phyloP scores from a whole-genome alignment of 2,888 invertebrate genomes.

The Pteria penguin region DNA sequence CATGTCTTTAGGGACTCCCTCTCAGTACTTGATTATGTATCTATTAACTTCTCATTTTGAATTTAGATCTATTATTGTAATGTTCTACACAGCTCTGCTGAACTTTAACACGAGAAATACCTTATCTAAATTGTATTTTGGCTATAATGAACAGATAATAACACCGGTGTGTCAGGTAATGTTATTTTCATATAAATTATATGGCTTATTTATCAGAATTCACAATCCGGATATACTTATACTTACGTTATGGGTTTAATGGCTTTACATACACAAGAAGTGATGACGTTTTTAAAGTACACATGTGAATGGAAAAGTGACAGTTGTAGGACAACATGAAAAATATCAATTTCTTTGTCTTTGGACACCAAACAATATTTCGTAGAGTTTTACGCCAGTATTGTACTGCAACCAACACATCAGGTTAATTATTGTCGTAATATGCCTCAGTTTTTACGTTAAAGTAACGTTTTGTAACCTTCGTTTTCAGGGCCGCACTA shows the following conservation, averaged over 20 bases:
- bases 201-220: no score
- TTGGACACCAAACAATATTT: not conserved
- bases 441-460: conserved; percentile 1
- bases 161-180: no score
- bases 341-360: not conserved
- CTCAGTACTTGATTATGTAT: no score
- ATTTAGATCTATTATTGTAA: no score
- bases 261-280: not conserved
- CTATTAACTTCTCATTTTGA: no score
- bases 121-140: no score
- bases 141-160: no score
- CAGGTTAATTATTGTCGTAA: not conserved
- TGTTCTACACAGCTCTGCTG: no score
- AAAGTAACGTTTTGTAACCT: not conserved
- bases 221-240: no score
- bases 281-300: not conserved
- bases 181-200: no score
- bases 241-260: not conserved
- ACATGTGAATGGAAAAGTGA: not conserved
- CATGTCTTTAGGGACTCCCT: no score
- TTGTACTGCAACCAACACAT: not conserved
- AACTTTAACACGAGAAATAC: no score
- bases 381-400: not conserved
- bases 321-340: not conserved
- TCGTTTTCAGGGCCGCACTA: not conserved